Percentiles rank a stretch among this genome's conserved stretches.
These are phyloP conservation scores for Casuarius casuarius DNA, from an alignment of 2,113 vertebrate species.

Conservation along the genomic window DNA sequence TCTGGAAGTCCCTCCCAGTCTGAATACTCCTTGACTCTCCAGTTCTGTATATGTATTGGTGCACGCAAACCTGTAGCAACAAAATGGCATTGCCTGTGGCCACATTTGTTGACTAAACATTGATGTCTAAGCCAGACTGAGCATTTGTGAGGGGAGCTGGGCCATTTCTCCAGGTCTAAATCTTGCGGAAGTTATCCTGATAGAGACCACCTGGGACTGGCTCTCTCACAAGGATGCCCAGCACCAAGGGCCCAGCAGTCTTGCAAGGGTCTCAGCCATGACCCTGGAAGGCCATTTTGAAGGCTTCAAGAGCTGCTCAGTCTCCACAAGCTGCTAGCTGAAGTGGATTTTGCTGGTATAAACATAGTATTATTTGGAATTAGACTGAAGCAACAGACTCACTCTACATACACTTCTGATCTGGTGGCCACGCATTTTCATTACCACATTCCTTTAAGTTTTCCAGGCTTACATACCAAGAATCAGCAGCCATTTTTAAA, in stretches of 20 bases:
- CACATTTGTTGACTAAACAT: not conserved
- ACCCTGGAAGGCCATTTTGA: not conserved
- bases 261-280: not conserved
- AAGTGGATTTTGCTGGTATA: not conserved
- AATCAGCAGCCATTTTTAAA: not conserved
- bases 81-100: not conserved
- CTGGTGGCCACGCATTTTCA: not conserved
- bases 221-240: not conserved
- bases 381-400: not conserved
- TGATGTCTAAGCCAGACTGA: not conserved
- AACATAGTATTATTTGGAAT: not conserved
- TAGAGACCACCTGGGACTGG: not conserved
- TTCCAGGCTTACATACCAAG: not conserved
- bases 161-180: not conserved
- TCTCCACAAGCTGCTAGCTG: not conserved
- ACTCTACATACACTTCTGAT: not conserved
- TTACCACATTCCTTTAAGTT: not conserved
- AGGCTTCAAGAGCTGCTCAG: not conserved
- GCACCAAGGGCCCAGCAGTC: not conserved
- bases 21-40: not conserved
- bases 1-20: not conserved
- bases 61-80: not conserved
- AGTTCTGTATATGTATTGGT: not conserved
- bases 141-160: not conserved
- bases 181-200: not conserved